Conservation (phyloP, 2,797 vertebrate genomes). For the Parambassis ranga region DNA sequence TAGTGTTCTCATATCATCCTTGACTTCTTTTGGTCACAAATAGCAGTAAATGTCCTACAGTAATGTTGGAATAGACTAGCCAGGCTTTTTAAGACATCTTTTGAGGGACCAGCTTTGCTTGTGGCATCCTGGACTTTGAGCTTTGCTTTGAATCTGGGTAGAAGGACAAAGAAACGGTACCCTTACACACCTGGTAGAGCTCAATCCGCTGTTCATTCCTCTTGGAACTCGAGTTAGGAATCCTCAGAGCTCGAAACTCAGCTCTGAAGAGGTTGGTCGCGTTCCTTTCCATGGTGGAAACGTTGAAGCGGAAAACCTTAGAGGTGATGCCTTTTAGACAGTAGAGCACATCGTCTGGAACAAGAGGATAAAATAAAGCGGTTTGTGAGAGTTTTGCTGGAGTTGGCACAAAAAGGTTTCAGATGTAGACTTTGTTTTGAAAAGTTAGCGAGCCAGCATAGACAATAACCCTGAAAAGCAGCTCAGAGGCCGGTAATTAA, state of each 20-base stretch:
- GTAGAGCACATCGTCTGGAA: constrained; percentile 87
- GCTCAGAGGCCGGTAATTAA: no score
- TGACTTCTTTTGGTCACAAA: no score
- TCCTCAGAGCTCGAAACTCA: constrained; percentile 88
- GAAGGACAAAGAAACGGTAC: constrained; percentile 65
- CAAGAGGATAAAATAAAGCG: constrained; percentile 30
- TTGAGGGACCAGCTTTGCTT: background rate
- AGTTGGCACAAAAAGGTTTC: no score
- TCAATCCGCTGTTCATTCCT: constrained; percentile 91
- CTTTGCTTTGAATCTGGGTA: constrained; percentile 30
- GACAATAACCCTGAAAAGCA: background rate
- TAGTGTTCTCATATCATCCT: no score
- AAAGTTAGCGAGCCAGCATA: background rate
- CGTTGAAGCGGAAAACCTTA: constrained; percentile 91
- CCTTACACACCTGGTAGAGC: constrained; percentile 91
- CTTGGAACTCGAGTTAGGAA: constrained; percentile 88
- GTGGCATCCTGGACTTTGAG: background rate
- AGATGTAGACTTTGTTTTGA: no score
- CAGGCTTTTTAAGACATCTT: background rate
- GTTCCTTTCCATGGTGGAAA: constrained; percentile 92
- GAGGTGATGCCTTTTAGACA: constrained; percentile 90
- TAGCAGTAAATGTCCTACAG: no score
- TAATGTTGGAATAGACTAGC: no score
- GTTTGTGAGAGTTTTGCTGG: constrained; percentile 6
- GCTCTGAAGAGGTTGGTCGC: constrained; percentile 91